Base-by-base conservation (phyloP, 2,888 invertebrate species). In the Julus scanicus region DNA sequence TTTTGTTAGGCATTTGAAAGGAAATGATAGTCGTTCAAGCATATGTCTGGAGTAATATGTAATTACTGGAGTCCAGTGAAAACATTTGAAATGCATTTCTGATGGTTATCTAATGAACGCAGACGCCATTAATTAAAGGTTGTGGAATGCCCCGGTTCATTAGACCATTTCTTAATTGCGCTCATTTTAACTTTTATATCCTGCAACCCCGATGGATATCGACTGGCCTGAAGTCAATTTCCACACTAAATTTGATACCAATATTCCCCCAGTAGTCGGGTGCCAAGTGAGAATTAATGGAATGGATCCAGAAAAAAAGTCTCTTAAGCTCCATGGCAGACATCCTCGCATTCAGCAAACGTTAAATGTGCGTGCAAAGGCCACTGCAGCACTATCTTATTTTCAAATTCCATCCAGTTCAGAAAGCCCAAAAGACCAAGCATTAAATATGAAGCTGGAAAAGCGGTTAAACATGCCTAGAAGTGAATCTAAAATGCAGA, bases 101-200 rank as follows among this genome's bases (percentile, higher is more conserved):
- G 71, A 71, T 71, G 71, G 71, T 71, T 71, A 71, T 71, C 71
- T 71, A 71, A 71, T 29, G 71, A 71, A 71, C 71, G 71, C 71
- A 71, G 71, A 29, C 71, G n/a, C 71, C 71, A 71, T 71, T 71
- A 71, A 71, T 71, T 71, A 71, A 71, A n/a, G 71, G 29, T n/a
- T 9, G 71, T 71, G 71, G 71, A 71, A 71, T 71, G 71, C 71
- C 29, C 71, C 71, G 71, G 29, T 71, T 71, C 71, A 71, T 71
- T 71, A 71, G 71, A 71, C 71, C 71, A 71, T 71, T 71, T 71
- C 71, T 71, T 71, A 71, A 71, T 71, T 71, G 71, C 71, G n/a
- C 71, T 71, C 71, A 29, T 71, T 71, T 71, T 71, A 71, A 71
- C 71, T 71, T n/a, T 71, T 71, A 71, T 71, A 29, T 71, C 71